These are phyloP conservation scores for Euura lappo DNA, from an alignment of 1,140 invertebrate genomes.

Conservation along the genomic window DNA sequence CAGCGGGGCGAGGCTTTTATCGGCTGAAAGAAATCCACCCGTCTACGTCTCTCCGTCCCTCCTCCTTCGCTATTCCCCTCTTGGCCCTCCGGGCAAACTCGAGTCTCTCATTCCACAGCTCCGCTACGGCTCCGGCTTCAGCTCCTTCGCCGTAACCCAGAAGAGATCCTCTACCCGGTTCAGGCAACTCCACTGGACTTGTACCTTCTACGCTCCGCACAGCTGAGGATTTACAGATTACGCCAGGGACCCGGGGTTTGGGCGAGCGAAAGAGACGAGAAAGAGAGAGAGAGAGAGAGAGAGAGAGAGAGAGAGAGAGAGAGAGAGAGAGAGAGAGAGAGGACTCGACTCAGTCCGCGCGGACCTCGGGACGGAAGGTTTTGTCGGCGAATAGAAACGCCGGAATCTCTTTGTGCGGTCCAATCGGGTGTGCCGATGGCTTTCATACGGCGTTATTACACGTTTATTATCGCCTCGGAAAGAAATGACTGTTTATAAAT, in stretches of 20 bases:
- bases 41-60: conserved; percentile 15
- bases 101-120: not conserved
- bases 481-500: conserved; percentile 62
- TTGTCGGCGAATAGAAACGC: not conserved
- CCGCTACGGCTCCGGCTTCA: not conserved
- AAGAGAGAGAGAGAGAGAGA: conserved; percentile 16
- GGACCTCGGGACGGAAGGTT: conserved; percentile 37
- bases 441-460: conserved; percentile 33
- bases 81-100: conserved; percentile 25
- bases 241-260: conserved; percentile 37
- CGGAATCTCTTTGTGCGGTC: conserved; percentile 10
- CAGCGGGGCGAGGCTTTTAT: conserved; percentile 59
- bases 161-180: conserved; percentile 33
- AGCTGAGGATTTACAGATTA: conserved; percentile 56
- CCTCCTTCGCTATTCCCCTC: conserved; percentile 26
- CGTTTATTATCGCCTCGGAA: conserved; percentile 49
- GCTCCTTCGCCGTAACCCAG: conserved; percentile 6
- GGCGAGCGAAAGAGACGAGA: not conserved
- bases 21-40: conserved; percentile 49
- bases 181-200: conserved; percentile 53
- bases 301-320: conserved; percentile 23
- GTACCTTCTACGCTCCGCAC: conserved; percentile 33
- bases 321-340: conserved; percentile 21
- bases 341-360: conserved; percentile 48
- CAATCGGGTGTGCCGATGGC: conserved; percentile 27